Conservation (phyloP, 2,888 invertebrate species). For the Nipponacmea schrenckii region DNA sequence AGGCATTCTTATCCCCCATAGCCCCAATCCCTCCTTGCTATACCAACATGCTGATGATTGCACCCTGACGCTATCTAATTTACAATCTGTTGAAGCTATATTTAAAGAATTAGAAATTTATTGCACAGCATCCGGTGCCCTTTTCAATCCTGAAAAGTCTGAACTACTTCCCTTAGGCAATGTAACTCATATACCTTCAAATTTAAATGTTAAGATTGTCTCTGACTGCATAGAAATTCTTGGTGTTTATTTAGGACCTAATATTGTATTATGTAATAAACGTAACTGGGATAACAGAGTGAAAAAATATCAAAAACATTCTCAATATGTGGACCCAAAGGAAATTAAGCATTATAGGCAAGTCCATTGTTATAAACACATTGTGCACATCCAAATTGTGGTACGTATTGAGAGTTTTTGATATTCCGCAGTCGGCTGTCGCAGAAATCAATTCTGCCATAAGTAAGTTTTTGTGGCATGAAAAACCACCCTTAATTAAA, state of each 20-base stretch:
- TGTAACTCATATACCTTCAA: background rate
- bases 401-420: background rate
- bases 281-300: background rate
- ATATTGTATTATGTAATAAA: background rate
- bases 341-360: background rate
- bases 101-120: background rate
- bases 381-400: background rate
- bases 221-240: background rate
- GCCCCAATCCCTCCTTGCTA: background rate
- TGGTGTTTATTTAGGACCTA: too few species aligned
- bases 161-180: background rate
- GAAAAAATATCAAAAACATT: slow-evolving; percentile 2
- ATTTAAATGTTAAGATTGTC: background rate
- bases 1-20: background rate
- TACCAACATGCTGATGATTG: background rate
- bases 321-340: background rate
- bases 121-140: background rate
- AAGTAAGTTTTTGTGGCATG: background rate
- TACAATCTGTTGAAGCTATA: background rate
- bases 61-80: background rate
- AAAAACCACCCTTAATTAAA: background rate
- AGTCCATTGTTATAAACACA: background rate
- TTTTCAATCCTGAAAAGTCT: background rate
- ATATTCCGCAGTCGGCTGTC: background rate
- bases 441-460: background rate